Evolutionary conservation across 2,113 vertebrate genomes (phyloP), one percentile per base, ranked within the genome.

Genomic region (Triplophysa rosa): DNA sequence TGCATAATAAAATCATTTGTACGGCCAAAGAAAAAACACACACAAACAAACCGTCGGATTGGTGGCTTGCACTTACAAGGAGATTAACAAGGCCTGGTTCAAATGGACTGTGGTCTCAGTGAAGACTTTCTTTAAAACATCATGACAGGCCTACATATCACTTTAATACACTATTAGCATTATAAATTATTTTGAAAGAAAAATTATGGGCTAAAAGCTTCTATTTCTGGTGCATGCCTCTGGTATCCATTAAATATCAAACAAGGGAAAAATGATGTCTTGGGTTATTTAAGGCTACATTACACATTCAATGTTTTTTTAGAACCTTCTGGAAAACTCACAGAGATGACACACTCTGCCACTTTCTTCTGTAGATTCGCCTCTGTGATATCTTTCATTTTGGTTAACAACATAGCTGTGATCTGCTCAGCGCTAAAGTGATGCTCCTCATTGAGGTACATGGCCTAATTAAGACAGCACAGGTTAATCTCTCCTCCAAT

Each of bases 291-390:
- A 40, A 8, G 4, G 52, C 45, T 33, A 13, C 23, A 45, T 26
- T 21, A 45, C 45, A 24, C 56, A 16, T 65, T 80, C 37, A 66
- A 56, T 52, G 11, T 23, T 40, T 19, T n/a, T 54, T 64, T 49
- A 64, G 23, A 78, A 78, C 26, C 42, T 61, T 78, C 62, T 23
- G 24, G 63, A 63, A 59, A 33, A 94, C 94, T 90, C 89, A 95
- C 94, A 86, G 94, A 95, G 88, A 95, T 95, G 89, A 95, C 94
- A 88, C 93, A 95, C 82, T 95, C 94, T 62, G 91, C 89, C 47
- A 95, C 93, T 85, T 93, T 92, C 69, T 94, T 95, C 88, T 94
- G 94, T 52, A 95, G 87, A 78, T 89, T 93, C 84, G 89, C 90
- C 75, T 95, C 94, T 61, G 94, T 93, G 40, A 92, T 94, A 82